A percentile compares a stretch with the other conserved stretches of the same genome.
These are phyloP conservation scores for Momotus momota DNA, from an alignment of 2,797 vertebrate species.

Conservation along the genomic window DNA sequence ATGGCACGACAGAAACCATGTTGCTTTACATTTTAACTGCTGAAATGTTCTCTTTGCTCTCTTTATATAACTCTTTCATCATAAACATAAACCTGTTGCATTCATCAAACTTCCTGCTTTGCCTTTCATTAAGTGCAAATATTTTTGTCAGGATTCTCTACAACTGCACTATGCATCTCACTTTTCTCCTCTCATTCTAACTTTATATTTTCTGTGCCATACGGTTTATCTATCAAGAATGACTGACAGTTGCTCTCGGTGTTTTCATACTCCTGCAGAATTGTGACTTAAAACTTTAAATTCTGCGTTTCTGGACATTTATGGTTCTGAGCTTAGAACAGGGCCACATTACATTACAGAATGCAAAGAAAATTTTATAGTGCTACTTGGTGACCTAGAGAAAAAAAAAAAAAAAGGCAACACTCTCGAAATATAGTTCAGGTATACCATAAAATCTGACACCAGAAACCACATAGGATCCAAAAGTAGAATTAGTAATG, in stretches of 20 bases:
- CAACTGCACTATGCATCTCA: background rate
- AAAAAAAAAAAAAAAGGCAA: background rate
- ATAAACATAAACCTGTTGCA: background rate
- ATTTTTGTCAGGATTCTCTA: background rate
- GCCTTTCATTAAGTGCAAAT: background rate
- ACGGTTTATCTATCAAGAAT: background rate
- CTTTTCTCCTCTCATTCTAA: background rate
- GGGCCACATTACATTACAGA: background rate
- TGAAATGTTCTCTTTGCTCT: background rate
- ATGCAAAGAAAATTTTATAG: background rate
- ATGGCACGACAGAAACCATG: background rate
- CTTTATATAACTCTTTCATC: background rate
- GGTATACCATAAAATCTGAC: background rate
- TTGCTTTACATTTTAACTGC: background rate
- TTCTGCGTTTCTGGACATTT: background rate
- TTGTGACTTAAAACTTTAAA: background rate
- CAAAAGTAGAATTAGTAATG: background rate
- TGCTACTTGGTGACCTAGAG: background rate
- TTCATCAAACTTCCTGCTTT: background rate
- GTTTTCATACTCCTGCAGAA: background rate
- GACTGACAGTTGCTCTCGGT: background rate
- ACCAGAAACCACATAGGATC: background rate
- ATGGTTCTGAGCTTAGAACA: background rate
- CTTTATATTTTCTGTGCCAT: background rate
- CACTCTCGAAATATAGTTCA: background rate